Conservation (phyloP, 1,140 invertebrate species). For the Bombus superbus region DNA sequence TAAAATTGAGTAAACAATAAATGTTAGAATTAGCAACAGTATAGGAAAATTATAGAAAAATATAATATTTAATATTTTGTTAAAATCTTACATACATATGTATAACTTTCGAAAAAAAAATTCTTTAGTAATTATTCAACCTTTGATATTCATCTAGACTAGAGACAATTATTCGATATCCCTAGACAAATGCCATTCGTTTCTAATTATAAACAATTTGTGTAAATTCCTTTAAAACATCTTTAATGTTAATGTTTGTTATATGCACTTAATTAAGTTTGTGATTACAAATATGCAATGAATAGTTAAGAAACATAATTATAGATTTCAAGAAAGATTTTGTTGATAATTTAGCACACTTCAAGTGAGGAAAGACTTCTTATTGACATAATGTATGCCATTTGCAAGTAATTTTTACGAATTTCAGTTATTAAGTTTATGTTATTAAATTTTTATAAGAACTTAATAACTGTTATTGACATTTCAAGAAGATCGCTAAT, state of each 20-base stretch:
- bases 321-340: neutral
- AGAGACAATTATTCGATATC: constrained; percentile 29
- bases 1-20: no score
- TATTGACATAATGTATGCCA: constrained; percentile 31
- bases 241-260: neutral
- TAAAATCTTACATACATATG: neutral
- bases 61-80: neutral
- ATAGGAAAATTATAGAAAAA: neutral
- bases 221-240: constrained; percentile 22
- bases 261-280: constrained; percentile 16
- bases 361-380: neutral
- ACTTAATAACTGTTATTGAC: neutral
- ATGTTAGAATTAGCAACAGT: neutral
- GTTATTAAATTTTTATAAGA: constrained; percentile 13
- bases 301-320: constrained; percentile 1
- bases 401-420: constrained; percentile 28
- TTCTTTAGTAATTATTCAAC: neutral
- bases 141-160: constrained; percentile 1
- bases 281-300: neutral
- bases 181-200: constrained; percentile 42
- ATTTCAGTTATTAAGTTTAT: constrained; percentile 11
- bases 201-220: constrained; percentile 35
- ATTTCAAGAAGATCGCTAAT: neutral
- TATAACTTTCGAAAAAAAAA: neutral
- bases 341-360: constrained; percentile 25